These are phyloP conservation scores for Orthosia gothica DNA, from an alignment of 2,888 invertebrate genomes.

Conservation along the genomic window DNA sequence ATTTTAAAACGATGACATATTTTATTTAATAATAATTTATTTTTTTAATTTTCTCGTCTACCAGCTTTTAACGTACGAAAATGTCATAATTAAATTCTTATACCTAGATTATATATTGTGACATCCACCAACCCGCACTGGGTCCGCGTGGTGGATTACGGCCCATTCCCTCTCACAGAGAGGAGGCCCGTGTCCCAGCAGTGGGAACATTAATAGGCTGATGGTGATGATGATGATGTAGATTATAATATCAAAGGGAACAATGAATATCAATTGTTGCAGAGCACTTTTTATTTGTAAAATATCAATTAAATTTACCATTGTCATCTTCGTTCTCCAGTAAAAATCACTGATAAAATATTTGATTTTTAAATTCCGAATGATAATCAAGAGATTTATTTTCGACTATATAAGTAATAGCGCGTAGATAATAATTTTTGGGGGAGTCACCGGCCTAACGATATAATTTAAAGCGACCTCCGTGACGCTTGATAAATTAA, in stretches of 20 bases:
- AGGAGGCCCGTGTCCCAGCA: no score
- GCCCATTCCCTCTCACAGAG: no score
- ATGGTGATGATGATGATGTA: no score
- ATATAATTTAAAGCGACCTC: slow-evolving; percentile 65
- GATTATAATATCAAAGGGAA: not conserved
- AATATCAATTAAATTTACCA: slow-evolving; percentile 3
- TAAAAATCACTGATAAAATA: slow-evolving; percentile 1
- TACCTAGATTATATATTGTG: no score
- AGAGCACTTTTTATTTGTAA: slow-evolving; percentile 4
- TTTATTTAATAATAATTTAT: slow-evolving; percentile 25
- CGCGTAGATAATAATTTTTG: slow-evolving; percentile 63
- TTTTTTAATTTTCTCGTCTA: slow-evolving; percentile 6
- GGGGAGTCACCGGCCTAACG: slow-evolving; percentile 56
- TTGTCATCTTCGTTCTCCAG: not conserved
- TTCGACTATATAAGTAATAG: slow-evolving; percentile 53
- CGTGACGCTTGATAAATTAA: slow-evolving; percentile 66
- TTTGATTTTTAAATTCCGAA: slow-evolving; percentile 22
- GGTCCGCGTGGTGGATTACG: no score
- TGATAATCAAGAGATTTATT: slow-evolving; percentile 37
- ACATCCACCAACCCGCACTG: no score
- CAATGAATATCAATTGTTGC: not conserved
- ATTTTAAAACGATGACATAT: slow-evolving; percentile 54
- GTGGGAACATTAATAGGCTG: no score
- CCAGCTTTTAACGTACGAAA: slow-evolving; percentile 15
- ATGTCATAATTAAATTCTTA: slow-evolving; percentile 12